A percentile compares a stretch with the other conserved stretches of the same genome.
Conservation (phyloP, 1,140 invertebrate genomes). For the Mycetomoellerius zeteki region DNA sequence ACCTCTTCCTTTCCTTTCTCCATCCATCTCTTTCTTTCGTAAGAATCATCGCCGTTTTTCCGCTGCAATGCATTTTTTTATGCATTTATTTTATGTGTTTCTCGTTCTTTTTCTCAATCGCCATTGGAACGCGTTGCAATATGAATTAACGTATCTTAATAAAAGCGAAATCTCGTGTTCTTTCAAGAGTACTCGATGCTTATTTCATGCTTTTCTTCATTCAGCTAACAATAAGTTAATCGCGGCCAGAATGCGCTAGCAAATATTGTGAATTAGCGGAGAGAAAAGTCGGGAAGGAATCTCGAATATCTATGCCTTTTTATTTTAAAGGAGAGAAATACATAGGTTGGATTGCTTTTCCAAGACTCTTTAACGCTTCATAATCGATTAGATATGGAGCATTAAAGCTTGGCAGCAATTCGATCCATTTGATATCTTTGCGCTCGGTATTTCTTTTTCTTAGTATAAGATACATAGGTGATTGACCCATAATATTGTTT, state of each 20-base stretch:
- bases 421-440: constrained; percentile 36
- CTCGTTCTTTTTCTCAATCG: constrained; percentile 9
- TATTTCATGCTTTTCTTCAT: constrained; percentile 39
- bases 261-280: constrained; percentile 26
- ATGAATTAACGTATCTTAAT: constrained; percentile 55
- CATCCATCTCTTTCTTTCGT: neutral
- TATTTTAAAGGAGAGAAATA: constrained; percentile 5
- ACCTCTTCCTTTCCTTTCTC: neutral
- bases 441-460: constrained; percentile 29
- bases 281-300: constrained; percentile 40
- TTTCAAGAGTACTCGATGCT: constrained; percentile 8
- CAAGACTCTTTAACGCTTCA: constrained; percentile 17
- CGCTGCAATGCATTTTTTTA: neutral
- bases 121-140: constrained; percentile 5
- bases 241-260: neutral
- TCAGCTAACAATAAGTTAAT: constrained; percentile 30
- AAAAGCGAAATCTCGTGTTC: constrained; percentile 38
- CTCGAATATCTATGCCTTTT: neutral
- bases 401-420: constrained; percentile 41
- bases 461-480: neutral
- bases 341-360: constrained; percentile 24
- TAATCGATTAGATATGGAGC: constrained; percentile 38
- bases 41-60: constrained; percentile 40
- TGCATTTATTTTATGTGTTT: neutral
- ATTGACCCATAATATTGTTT: neutral